A percentile compares a stretch with the other conserved stretches of the same genome.
These are phyloP conservation scores for Indri indri DNA, from an alignment of 2,113 vertebrate genomes.

Conservation along the genomic window DNA sequence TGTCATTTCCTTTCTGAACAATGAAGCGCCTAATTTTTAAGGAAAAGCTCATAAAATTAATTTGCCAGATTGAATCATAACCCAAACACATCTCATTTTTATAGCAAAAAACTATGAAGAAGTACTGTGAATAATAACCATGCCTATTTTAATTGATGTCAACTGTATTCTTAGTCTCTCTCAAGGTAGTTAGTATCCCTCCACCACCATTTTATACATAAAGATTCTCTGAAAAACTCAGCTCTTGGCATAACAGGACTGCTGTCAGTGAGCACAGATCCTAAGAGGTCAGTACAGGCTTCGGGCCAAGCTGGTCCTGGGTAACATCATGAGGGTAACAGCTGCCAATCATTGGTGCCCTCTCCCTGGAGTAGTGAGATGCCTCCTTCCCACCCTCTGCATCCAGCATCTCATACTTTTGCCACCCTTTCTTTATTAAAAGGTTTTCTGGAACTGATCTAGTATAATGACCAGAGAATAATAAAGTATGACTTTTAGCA, in stretches of 20 bases:
- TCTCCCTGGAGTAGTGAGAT: neutral
- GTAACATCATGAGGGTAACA: neutral
- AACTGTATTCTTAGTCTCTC: neutral
- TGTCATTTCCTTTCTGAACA: slow-evolving; percentile 2
- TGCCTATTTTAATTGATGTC: neutral
- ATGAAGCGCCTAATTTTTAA: neutral
- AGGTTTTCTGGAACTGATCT: neutral
- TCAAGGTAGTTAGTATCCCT: neutral
- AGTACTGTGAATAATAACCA: neutral
- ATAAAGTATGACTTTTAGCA: neutral
- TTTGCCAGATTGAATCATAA: slow-evolving; percentile 11
- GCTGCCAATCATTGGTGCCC: accelerated
- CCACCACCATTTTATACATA: neutral
- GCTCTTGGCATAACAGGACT: neutral
- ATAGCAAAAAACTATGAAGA: neutral
- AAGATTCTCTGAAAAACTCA: neutral
- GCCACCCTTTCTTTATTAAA: neutral
- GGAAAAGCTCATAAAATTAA: slow-evolving; percentile 1
- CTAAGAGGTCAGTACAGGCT: neutral
- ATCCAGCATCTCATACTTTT: neutral
- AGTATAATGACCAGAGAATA: neutral
- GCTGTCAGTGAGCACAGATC: neutral
- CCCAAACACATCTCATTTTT: neutral
- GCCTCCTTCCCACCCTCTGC: neutral
- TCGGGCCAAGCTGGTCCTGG: neutral